Evolutionary conservation across 1,140 invertebrate species (phyloP).

Genomic region (Camponotus vicinus): DNA sequence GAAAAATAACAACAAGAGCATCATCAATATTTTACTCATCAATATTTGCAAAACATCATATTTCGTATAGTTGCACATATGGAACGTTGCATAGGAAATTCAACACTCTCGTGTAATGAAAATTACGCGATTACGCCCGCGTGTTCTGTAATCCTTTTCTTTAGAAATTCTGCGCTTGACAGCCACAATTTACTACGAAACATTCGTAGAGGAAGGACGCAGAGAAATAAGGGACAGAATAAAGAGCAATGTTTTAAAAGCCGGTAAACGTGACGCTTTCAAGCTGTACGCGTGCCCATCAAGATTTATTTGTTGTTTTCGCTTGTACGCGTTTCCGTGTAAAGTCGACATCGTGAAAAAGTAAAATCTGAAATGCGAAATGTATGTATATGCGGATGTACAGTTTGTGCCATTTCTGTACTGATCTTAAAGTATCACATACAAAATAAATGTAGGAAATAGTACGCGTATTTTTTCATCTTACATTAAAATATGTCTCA

Average conservation of each 20-base stretch:
- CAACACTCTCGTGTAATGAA: conserved; percentile 47
- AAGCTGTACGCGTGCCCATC: conserved; percentile 30
- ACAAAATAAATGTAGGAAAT: background rate
- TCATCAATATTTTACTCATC: conserved; percentile 19
- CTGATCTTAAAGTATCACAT: background rate
- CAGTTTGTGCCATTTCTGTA: background rate
- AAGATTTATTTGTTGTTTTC: conserved; percentile 52
- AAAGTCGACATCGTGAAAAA: conserved; percentile 35
- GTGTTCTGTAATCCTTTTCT: conserved; percentile 45
- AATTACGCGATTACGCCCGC: conserved; percentile 45
- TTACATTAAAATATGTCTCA: background rate
- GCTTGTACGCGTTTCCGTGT: background rate
- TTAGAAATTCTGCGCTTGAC: conserved; percentile 49
- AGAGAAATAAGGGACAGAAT: conserved; percentile 40
- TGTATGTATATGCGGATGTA: background rate
- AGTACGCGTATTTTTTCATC: background rate
- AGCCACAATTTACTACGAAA: conserved; percentile 48
- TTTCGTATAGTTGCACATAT: background rate
- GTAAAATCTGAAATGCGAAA: conserved; percentile 27
- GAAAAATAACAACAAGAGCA: background rate
- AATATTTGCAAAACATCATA: conserved; percentile 11
- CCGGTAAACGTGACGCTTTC: conserved; percentile 57
- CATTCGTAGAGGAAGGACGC: conserved; percentile 25
- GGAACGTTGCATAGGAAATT: background rate
- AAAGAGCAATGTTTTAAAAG: conserved; percentile 61